Conservation (phyloP, 2,797 vertebrate species). For the Lindbergichthys nudifrons region DNA sequence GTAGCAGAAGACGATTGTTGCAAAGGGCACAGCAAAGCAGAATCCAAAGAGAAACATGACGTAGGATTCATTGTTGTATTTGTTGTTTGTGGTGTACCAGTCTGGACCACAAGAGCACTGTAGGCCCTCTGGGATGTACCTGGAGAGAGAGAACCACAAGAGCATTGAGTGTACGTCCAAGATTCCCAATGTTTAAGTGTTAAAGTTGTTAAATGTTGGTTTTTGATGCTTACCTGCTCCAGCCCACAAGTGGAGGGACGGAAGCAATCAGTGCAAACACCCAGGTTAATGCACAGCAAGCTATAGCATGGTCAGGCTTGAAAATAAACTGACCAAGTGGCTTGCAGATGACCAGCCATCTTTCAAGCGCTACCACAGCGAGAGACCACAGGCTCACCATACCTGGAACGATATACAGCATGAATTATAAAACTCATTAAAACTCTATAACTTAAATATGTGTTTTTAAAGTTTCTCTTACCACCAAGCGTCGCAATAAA, state of each 20-base stretch:
- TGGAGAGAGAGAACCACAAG: slow-evolving; percentile 29
- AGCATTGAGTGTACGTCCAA: neutral
- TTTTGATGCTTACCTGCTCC: slow-evolving; percentile 76
- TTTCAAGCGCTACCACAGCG: slow-evolving; percentile 80
- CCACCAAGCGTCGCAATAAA: slow-evolving; percentile 81
- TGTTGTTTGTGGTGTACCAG: slow-evolving; percentile 81
- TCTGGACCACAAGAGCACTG: slow-evolving; percentile 82
- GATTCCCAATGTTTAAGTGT: neutral
- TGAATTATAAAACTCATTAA: neutral
- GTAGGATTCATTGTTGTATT: slow-evolving; percentile 83
- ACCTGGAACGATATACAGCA: slow-evolving; percentile 70
- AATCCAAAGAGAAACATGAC: slow-evolving; percentile 80
- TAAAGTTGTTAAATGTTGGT: neutral
- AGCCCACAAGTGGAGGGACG: slow-evolving; percentile 79
- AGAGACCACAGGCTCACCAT: slow-evolving; percentile 86
- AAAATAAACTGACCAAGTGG: slow-evolving; percentile 82
- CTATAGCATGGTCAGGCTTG: slow-evolving; percentile 78
- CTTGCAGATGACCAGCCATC: slow-evolving; percentile 85
- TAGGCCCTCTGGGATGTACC: slow-evolving; percentile 82
- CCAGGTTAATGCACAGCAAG: slow-evolving; percentile 80
- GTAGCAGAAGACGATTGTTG: slow-evolving; percentile 74
- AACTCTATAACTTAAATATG: slow-evolving; percentile 57
- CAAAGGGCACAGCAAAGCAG: slow-evolving; percentile 78
- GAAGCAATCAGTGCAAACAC: slow-evolving; percentile 65
- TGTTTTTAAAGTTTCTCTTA: slow-evolving; percentile 68